Evolutionary conservation across 2,113 vertebrate genomes (phyloP).

Genomic region (Hydropotes inermis): DNA sequence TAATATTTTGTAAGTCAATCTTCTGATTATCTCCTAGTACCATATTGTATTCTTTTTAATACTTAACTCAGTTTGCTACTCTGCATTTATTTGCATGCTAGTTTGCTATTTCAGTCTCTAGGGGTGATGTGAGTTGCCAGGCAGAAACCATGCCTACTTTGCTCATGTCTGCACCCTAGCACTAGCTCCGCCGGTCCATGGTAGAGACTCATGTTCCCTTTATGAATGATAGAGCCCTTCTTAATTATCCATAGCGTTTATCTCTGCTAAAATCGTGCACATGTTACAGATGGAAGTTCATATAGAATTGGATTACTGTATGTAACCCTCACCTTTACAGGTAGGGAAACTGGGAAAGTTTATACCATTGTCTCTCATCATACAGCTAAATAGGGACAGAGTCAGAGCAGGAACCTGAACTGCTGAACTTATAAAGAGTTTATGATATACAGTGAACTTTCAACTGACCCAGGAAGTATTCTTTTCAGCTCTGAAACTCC

Average conservation of each 20-base stretch:
- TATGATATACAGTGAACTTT: not conserved
- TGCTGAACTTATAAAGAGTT: not conserved
- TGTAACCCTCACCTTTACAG: not conserved
- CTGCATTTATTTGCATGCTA: not conserved
- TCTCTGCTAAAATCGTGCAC: not conserved
- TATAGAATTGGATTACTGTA: not conserved
- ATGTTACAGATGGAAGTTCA: not conserved
- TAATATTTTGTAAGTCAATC: not conserved
- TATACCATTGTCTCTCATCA: not conserved
- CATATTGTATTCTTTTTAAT: not conserved
- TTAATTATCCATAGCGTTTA: not conserved
- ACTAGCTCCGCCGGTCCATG: fast-evolving
- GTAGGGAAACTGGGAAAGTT: not conserved
- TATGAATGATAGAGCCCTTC: not conserved
- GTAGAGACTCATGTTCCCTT: not conserved
- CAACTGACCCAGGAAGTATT: not conserved
- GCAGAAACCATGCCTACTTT: not conserved
- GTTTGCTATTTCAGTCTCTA: not conserved
- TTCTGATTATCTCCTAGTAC: not conserved
- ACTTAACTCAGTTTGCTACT: not conserved
- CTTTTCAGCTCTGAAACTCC: not conserved
- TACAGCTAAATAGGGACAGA: not conserved
- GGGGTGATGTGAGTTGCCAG: not conserved
- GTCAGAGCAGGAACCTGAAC: not conserved
- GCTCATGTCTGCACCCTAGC: fast-evolving